Evolutionary conservation across 2,888 invertebrate species (phyloP).

Genomic region (Petrolisthes cinctipes): DNA sequence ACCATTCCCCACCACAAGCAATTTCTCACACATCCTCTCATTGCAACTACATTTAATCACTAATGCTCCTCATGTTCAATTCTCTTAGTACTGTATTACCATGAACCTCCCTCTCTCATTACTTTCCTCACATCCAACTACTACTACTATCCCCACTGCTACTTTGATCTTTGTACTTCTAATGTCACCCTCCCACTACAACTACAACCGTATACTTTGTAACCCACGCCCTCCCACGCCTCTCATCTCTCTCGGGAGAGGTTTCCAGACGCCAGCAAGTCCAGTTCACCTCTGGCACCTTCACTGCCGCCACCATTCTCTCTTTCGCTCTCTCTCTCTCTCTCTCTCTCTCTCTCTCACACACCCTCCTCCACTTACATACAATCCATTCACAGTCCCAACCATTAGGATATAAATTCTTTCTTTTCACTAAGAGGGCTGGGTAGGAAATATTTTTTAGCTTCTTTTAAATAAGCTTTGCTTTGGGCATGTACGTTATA

Average conservation of each 20-base stretch:
- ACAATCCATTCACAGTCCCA: background rate
- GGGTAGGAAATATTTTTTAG: too few relatives aligned
- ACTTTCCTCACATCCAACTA: background rate
- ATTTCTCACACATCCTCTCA: background rate
- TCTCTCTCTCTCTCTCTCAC: too few relatives aligned
- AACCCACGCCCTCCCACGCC: background rate
- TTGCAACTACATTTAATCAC: background rate
- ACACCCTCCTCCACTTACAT: background rate
- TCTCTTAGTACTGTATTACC: background rate
- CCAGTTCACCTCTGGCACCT: background rate
- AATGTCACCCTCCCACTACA: background rate
- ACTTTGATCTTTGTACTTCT: background rate
- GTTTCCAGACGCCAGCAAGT: background rate
- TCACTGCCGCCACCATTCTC: background rate
- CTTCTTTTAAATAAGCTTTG: too few relatives aligned
- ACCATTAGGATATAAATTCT: too few relatives aligned
- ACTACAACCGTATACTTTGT: background rate
- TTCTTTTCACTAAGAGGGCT: too few relatives aligned
- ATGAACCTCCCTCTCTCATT: background rate
- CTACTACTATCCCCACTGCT: background rate
- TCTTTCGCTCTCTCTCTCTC: constrained; percentile 5
- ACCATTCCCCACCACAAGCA: background rate
- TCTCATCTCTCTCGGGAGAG: background rate
- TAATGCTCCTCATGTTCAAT: background rate
- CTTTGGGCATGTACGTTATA: too few relatives aligned